Base-by-base conservation (phyloP, 2,888 invertebrate species). In the Apotomis capreana region DNA sequence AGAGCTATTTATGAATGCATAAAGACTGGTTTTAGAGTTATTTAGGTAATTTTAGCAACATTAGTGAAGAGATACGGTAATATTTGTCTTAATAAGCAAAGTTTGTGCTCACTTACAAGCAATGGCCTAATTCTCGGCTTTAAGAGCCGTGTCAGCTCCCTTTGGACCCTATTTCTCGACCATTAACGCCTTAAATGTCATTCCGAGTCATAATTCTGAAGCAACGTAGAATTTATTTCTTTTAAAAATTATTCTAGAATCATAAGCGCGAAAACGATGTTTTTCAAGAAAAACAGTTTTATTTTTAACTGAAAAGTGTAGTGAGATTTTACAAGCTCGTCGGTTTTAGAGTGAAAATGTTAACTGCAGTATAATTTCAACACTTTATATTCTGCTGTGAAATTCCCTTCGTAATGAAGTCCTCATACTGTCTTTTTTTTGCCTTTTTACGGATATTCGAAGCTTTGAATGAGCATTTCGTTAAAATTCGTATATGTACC, bases 31-130 rank as follows among this genome's bases (percentile, higher is more conserved):
- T 65, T 49, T 8, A 63, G 44, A 70, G n/a, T 57, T 63, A 58
- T 63, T 69, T 52, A 40, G 58, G 68, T 52, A 62, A 10, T 68
- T 37, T 59, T 37, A 57, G 40, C 49, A 58, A 51, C 63, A 58
- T 62, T 68, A 46, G 44, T 40, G 65, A 55, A 49, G 59, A 65
- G 64, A 54, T 70, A 65, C 54, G 70, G 51, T 58, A 54, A 61
- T 70, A 76, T 77, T 78, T 74, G 73, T 68, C 59, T 69, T 76
- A 78, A 74, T 77, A 78, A 74, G 74, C 75, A 73, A 76, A 78
- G 74, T 79, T 77, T 70, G 69, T 49, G 75, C 69, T 55, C 62
- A 73, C 73, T 70, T 70, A 75, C 77, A 74, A 75, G 73, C 74
- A 80, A 80, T 77, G 67, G 65, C 61, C 65, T 40, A 74, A 76